Percentiles rank a stretch among this genome's conserved stretches.
phyloP scores from a whole-genome alignment of 2,797 vertebrate species.

The Hemitrygon akajei region DNA sequence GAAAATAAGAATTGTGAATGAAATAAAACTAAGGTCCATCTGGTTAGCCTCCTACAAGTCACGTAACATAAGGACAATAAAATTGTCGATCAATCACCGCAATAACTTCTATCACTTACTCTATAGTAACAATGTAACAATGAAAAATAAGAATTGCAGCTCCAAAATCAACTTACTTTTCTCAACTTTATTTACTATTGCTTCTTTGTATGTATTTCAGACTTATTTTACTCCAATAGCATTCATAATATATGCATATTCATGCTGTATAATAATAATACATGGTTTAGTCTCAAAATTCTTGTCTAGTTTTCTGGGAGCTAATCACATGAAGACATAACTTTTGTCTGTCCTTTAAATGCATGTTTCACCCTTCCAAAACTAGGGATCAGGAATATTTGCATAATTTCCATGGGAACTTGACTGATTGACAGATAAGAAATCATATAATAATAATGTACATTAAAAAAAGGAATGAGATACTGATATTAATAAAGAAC shows the following conservation, averaged over 20 bases:
- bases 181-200: background rate
- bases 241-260: background rate
- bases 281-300: background rate
- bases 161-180: background rate
- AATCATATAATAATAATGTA: background rate
- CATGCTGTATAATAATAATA: background rate
- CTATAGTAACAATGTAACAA: background rate
- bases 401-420: background rate
- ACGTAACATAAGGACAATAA: no score
- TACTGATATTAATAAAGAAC: background rate
- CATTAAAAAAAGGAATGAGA: background rate
- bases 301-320: background rate
- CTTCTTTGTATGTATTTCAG: background rate
- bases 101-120: background rate
- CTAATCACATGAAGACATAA: background rate
- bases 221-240: no score
- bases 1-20: no score
- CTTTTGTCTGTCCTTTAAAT: background rate
- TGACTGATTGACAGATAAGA: background rate
- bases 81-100: background rate
- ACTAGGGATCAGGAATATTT: background rate
- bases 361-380: background rate
- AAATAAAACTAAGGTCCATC: background rate
- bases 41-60: background rate
- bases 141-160: background rate